Base-by-base conservation (phyloP, 2,888 invertebrate genomes). In the Drosophila dives region DNA sequence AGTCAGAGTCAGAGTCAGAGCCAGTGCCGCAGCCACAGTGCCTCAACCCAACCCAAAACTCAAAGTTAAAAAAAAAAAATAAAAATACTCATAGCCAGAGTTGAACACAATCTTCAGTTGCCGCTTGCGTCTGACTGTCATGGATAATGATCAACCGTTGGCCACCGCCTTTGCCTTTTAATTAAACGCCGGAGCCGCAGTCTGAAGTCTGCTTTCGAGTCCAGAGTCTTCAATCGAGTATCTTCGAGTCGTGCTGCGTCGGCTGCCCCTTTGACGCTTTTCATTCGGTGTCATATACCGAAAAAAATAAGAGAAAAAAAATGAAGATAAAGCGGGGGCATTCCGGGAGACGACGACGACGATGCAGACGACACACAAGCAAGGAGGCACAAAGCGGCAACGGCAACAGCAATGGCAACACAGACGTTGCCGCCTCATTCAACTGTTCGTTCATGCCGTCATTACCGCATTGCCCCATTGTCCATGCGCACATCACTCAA, bases 131-230 rank as follows among this genome's bases (percentile, higher is more conserved):
- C 79, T 56, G 73, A 77, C 79, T 75, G 76, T 73, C 76, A 70
- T 73, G 79, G 83, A 83, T 83, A 83, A 84, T 83, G 83, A 83
- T 83, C 86, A 84, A 85, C 83, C 79, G 86, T 74, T 80, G 83
- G 75, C 77, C 79, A 77, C 77, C 81, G 87, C 81, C 81, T 81
- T 75, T 83, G 85, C 82, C 83, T 89, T 89, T 89, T 89, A 89
- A 89, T 89, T 89, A 89, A 89, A 80, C 82, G 77, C 75, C 69
- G 75, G 83, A 83, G 88, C 89, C 89, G 89, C 68, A 54, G 68
- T 71, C 64, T 64, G 63, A 51, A 53, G 40, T 55, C 40, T 29
- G 45, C 45, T 45, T 45, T 26, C 26, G 36, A 26, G 36, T 15
- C 36, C 54, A 36, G 49, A 40, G 55, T 55, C 64, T 64, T 54